phyloP scores from a whole-genome alignment of 2,888 invertebrate species.

The Athalia rosae region DNA sequence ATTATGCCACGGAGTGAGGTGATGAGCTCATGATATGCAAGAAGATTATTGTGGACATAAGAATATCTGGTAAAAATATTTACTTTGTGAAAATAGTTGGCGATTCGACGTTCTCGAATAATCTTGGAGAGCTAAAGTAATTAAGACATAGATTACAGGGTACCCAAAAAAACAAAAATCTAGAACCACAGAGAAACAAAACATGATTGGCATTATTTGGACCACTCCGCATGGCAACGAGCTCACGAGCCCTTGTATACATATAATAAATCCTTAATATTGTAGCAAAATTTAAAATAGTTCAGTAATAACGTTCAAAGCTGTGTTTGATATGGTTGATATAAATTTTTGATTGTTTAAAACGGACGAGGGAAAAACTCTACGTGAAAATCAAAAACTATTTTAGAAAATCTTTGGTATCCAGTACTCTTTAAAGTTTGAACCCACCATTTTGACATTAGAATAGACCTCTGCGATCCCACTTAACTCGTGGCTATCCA shows the following conservation, averaged over 20 bases:
- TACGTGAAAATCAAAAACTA: neutral
- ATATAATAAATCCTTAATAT: neutral
- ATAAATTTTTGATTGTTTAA: neutral
- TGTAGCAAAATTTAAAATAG: neutral
- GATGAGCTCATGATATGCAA: no score
- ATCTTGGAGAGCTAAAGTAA: no score
- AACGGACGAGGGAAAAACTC: neutral
- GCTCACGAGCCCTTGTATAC: neutral
- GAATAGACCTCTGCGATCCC: conserved; percentile 13
- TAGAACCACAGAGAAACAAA: no score
- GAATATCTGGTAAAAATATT: no score
- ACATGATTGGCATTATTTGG: no score
- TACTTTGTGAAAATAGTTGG: no score
- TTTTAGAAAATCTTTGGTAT: conserved; percentile 31
- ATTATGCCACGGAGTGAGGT: no score
- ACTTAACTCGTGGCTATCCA: conserved; percentile 22
- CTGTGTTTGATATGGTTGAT: neutral
- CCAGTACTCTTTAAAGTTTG: conserved; percentile 29
- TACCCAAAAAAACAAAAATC: no score
- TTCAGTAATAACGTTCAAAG: neutral
- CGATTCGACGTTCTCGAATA: no score
- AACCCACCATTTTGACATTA: conserved; percentile 25
- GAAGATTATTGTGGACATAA: no score
- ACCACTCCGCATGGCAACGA: neutral
- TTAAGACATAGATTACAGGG: no score